Percentiles rank a stretch among this genome's conserved stretches.
phyloP scores from a whole-genome alignment of 1,140 invertebrate species.

The Calycopis cecrops region DNA sequence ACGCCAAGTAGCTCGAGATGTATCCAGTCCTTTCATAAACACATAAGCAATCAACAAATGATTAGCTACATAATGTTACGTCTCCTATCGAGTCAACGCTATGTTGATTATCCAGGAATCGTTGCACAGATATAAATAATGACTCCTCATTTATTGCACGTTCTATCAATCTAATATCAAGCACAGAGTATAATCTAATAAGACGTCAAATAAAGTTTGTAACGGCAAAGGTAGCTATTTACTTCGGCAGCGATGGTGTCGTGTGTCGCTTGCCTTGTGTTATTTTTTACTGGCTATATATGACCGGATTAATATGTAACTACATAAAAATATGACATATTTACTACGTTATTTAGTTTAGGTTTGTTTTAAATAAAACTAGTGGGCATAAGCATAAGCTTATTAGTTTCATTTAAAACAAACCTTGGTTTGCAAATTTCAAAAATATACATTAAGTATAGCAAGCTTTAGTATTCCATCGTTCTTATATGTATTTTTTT shows the following conservation, averaged over 20 bases:
- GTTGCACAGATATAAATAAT: slow-evolving; percentile 32
- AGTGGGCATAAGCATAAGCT: no score
- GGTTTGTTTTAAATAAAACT: no score
- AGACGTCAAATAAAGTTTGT: slow-evolving; percentile 11
- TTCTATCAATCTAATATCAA: slow-evolving; percentile 18
- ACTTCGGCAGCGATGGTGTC: not conserved
- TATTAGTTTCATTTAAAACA: no score
- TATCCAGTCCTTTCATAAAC: slow-evolving; percentile 19
- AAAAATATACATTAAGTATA: no score
- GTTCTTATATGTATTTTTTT: no score
- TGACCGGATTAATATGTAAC: slow-evolving; percentile 23
- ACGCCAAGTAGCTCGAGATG: not conserved
- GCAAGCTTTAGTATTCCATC: no score
- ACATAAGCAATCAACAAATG: slow-evolving; percentile 29
- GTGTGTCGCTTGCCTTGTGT: not conserved
- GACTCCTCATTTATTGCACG: slow-evolving; percentile 34
- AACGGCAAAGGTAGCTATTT: slow-evolving; percentile 5
- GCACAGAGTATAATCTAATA: slow-evolving; percentile 13
- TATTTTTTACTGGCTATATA: slow-evolving; percentile 2
- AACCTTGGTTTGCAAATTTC: no score
- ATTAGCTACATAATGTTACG: slow-evolving; percentile 33
- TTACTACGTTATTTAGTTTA: no score
- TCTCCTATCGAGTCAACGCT: slow-evolving; percentile 31
- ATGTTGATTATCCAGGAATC: slow-evolving; percentile 30
- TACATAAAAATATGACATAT: no score